phyloP scores from a whole-genome alignment of 2,888 invertebrate genomes.

The Cryptus viduatorius region DNA sequence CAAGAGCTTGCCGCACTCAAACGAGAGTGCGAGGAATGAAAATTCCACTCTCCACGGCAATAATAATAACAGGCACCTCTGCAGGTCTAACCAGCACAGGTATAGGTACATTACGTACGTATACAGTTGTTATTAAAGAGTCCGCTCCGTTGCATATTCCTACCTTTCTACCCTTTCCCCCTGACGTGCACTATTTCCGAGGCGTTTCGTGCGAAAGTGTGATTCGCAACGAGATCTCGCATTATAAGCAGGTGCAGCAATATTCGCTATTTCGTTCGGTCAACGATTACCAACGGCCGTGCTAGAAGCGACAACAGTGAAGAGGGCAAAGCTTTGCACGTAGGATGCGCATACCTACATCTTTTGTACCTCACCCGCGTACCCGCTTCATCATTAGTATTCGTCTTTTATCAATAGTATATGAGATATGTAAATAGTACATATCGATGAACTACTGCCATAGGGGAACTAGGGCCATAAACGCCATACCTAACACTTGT shows the following conservation, averaged over 20 bases:
- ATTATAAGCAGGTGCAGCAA: slow-evolving; percentile 32
- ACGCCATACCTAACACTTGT: too few species aligned
- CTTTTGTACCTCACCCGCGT: too few species aligned
- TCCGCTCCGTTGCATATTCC: slow-evolving; percentile 10
- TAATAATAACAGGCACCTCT: slow-evolving; percentile 3
- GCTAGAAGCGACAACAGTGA: not conserved
- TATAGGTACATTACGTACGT: slow-evolving; percentile 6
- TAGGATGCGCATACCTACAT: not conserved
- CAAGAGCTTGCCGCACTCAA: slow-evolving; percentile 66
- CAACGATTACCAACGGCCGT: slow-evolving; percentile 7
- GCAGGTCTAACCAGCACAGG: not conserved
- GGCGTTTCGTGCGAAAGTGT: slow-evolving; percentile 55
- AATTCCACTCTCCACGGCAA: slow-evolving; percentile 27
- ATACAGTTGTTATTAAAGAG: slow-evolving; percentile 23
- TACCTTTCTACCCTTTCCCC: not conserved
- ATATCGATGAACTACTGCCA: too few species aligned
- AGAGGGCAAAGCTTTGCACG: not conserved
- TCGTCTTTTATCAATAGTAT: too few species aligned
- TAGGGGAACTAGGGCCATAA: too few species aligned
- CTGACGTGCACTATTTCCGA: slow-evolving; percentile 30
- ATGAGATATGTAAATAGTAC: too few species aligned
- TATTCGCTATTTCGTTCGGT: slow-evolving; percentile 2
- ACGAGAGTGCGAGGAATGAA: slow-evolving; percentile 57
- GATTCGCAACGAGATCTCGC: slow-evolving; percentile 37
- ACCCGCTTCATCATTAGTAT: too few species aligned